Conservation (phyloP, 2,888 invertebrate species). For the Uloborus plumipes region DNA sequence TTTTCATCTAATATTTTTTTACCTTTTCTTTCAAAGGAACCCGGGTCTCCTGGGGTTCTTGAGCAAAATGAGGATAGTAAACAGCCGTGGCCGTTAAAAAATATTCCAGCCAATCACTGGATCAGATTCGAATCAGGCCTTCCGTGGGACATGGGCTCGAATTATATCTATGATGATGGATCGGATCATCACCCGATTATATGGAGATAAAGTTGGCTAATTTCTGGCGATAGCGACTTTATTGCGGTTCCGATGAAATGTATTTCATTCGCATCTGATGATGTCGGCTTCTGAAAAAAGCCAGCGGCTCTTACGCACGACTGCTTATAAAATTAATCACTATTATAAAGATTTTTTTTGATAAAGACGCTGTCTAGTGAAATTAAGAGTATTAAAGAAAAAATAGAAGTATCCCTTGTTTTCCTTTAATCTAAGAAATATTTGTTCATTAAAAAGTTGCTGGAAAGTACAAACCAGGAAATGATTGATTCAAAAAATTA, state of each 20-base stretch:
- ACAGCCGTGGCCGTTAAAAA: constrained; percentile 45
- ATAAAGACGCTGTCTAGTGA: too few relatives aligned
- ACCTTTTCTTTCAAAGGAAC: constrained; percentile 6
- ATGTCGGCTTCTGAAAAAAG: too few relatives aligned
- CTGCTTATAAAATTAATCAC: too few relatives aligned
- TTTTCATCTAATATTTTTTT: constrained; percentile 4
- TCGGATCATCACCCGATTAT: background rate
- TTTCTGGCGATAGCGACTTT: background rate
- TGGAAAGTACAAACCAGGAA: too few relatives aligned
- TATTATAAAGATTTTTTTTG: too few relatives aligned
- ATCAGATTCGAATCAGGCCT: background rate
- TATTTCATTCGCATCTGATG: background rate
- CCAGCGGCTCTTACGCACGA: too few relatives aligned
- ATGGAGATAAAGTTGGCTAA: constrained; percentile 3
- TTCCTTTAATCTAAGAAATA: too few relatives aligned
- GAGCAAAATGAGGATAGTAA: constrained; percentile 52
- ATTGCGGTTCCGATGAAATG: background rate
- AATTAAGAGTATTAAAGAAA: too few relatives aligned
- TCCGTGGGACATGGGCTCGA: background rate
- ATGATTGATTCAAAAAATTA: too few relatives aligned
- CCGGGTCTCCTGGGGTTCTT: constrained; percentile 28
- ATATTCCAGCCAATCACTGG: constrained; percentile 35
- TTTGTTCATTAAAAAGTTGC: too few relatives aligned
- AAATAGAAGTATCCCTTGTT: too few relatives aligned
- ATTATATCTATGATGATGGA: background rate